Evolutionary conservation across 2,888 invertebrate genomes (phyloP), one percentile per base, ranked within the genome.

Genomic region (Eupeodes latifasciatus): DNA sequence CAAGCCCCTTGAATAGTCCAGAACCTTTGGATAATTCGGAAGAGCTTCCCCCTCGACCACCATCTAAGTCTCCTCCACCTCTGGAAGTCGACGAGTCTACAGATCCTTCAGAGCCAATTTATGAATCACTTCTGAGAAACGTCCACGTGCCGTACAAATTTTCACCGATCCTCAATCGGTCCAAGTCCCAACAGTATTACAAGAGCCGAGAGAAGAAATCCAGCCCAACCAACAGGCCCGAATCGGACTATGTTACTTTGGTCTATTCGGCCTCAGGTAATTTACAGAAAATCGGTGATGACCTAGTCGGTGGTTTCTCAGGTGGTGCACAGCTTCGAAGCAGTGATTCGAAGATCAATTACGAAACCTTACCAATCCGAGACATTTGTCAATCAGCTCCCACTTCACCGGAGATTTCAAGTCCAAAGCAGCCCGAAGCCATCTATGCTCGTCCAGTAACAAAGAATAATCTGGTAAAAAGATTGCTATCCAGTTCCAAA

Each of bases 91-190:
- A 93, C 69, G 76, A 88, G 16, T 9, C 14, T 0, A 27, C 44
- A 3, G 84, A 79, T 14, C 5, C 55, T 9, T 91, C 92, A 19
- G 94, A 94, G 81, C 94, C 93, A 40, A 93, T 94, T 10, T 94
- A 94, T 81, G 94, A 94, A 89, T 91, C 93, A 4, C 84, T 94
- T 49, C 89, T 93, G 49, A 91, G 94, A 34, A 94, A 94, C 89
- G 94, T 94, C 2, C 94, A 94, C 82, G 94, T 94, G n/a, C 94
- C 94, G 9, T 94, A 94, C 81, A 94, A 94, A 72, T 94, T 93
- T 89, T 93, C 93, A 0, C 93, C 94, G 0, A 91, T 93, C 6
- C 85, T 93, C 81, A 92, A 92, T 12, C 92, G 93, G 12, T 92
- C 93, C 71, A 92, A 92, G 51, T 93, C 93, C 0, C 89, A 90